A percentile compares a stretch with the other conserved stretches of the same genome.
Conservation (phyloP, 2,888 invertebrate species). For the Rhamnusium bicolor region DNA sequence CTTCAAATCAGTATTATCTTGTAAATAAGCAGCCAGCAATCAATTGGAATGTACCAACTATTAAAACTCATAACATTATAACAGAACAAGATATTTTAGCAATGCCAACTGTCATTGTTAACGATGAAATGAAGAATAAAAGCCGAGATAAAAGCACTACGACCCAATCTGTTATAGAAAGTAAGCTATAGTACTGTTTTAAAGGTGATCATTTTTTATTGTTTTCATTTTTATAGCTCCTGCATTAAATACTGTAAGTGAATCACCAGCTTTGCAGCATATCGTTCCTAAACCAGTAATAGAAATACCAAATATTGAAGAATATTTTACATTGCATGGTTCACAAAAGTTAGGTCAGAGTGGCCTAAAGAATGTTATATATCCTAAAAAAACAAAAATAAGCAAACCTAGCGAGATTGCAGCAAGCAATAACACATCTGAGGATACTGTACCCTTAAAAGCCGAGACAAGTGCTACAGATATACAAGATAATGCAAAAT, state of each 20-base stretch:
- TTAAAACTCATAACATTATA: conserved; percentile 40
- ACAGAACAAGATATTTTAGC: conserved; percentile 64
- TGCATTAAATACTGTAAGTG: conserved; percentile 1
- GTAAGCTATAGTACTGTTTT: background rate
- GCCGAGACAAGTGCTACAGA: background rate
- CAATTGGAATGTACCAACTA: background rate
- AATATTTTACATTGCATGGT: conserved; percentile 26
- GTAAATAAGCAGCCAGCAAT: conserved; percentile 22
- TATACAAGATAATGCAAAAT: background rate
- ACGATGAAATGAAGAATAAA: conserved; percentile 38
- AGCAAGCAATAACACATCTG: background rate
- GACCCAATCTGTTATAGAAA: background rate
- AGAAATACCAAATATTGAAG: conserved; percentile 29
- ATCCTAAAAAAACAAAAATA: conserved; percentile 28
- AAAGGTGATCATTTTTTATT: conserved; percentile 10
- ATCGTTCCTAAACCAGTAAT: conserved; percentile 36
- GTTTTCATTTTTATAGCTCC: conserved; percentile 23
- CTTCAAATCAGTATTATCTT: conserved; percentile 23
- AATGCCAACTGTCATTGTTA: conserved; percentile 66
- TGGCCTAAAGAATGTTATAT: conserved; percentile 42
- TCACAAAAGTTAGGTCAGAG: background rate
- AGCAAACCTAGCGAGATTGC: background rate
- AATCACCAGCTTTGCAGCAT: background rate
- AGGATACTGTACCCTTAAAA: background rate
- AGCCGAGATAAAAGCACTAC: no score